Percentiles rank a stretch among this genome's conserved stretches.
phyloP scores from a whole-genome alignment of 2,113 vertebrate genomes.

The Haliaeetus leucogaster region DNA sequence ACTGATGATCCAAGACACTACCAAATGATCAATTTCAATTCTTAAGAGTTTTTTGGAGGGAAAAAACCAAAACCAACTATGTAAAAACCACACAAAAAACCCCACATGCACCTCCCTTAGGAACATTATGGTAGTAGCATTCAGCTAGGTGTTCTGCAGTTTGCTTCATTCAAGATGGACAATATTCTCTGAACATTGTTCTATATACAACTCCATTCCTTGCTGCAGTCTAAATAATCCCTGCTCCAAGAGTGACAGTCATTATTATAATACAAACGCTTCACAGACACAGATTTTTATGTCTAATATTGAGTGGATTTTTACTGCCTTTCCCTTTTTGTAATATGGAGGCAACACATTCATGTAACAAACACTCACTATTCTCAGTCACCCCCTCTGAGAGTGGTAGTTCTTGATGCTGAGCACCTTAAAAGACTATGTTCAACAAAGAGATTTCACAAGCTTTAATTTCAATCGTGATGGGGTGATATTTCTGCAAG shows the following conservation, averaged over 20 bases:
- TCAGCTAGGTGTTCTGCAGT: not conserved
- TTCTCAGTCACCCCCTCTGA: not conserved
- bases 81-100: not conserved
- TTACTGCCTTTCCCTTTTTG: not conserved
- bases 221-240: not conserved
- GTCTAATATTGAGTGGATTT: not conserved
- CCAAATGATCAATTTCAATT: not conserved
- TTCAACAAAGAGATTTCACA: not conserved
- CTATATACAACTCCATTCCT: not conserved
- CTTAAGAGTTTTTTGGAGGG: not conserved
- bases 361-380: not conserved
- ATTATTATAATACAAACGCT: not conserved
- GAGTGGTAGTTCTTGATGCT: not conserved
- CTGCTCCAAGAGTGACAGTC: not conserved
- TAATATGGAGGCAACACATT: not conserved
- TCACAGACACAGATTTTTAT: not conserved
- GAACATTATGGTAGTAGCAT: not conserved
- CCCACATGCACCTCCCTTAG: not conserved
- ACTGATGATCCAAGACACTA: not conserved
- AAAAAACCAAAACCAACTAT: not conserved
- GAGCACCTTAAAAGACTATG: not conserved
- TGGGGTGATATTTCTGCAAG: not conserved
- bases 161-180: not conserved
- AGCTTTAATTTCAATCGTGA: not conserved
- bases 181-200: not conserved